Conservation (phyloP, 1,140 invertebrate genomes). For the Lepidurus packardi region DNA sequence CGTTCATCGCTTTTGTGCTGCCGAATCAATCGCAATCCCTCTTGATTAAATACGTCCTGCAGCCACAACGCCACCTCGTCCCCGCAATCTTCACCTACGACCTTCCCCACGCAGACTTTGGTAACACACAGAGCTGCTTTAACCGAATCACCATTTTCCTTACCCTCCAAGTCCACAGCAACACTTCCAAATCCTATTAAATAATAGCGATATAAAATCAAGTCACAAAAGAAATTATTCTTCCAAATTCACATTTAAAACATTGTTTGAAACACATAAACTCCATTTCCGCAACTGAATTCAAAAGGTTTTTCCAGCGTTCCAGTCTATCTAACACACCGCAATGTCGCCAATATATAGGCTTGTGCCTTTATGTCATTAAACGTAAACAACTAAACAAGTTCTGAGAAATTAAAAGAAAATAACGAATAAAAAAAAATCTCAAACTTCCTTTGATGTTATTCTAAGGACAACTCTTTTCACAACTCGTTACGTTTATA, state of each 20-base stretch:
- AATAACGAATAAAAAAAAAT: too few relatives aligned
- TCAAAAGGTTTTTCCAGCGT: conserved; percentile 29
- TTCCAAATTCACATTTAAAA: too few relatives aligned
- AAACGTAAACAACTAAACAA: not conserved
- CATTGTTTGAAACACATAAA: too few relatives aligned
- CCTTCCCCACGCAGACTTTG: conserved; percentile 77
- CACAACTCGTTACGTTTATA: too few relatives aligned
- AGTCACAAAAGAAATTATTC: too few relatives aligned
- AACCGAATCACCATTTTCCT: conserved; percentile 23
- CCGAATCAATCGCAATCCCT: conserved; percentile 62
- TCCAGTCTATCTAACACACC: conserved; percentile 30
- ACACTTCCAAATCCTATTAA: not conserved
- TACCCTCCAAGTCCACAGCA: conserved; percentile 24
- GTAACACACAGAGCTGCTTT: conserved; percentile 55
- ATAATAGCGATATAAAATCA: not conserved
- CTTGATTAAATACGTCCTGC: conserved; percentile 55
- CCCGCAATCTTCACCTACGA: conserved; percentile 77
- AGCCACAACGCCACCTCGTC: conserved; percentile 70
- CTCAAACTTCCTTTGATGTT: too few relatives aligned
- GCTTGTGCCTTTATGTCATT: not conserved
- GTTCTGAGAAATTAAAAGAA: not conserved
- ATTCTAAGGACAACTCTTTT: too few relatives aligned
- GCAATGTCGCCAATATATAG: not conserved
- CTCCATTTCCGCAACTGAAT: too few relatives aligned
- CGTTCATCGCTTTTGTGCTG: conserved; percentile 46